phyloP scores from a whole-genome alignment of 2,888 invertebrate genomes.

The Hypsopygia costalis region DNA sequence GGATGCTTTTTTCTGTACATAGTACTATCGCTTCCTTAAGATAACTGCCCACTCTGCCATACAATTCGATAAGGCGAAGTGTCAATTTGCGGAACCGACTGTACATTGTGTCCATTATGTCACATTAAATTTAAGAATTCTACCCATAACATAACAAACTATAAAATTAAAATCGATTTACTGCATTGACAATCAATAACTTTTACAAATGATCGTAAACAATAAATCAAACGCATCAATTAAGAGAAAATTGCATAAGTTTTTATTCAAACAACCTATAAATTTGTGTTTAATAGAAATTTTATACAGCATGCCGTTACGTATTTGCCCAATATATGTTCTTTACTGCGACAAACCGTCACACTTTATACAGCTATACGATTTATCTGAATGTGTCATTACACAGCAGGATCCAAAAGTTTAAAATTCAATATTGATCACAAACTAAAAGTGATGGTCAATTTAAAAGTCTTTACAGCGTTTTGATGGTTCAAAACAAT shows the following conservation, averaged over 20 bases:
- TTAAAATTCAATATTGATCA: constrained; percentile 50
- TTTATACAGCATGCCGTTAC: constrained; percentile 38
- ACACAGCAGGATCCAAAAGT: constrained; percentile 52
- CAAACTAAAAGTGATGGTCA: constrained; percentile 40
- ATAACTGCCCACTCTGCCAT: too few species aligned
- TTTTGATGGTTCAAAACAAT: constrained; percentile 48
- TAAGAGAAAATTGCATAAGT: constrained; percentile 3
- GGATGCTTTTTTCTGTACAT: too few species aligned
- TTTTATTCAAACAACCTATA: constrained; percentile 21
- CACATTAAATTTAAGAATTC: too few species aligned
- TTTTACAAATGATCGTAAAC: background rate
- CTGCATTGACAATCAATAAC: background rate
- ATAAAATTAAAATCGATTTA: too few species aligned
- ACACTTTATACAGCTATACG: constrained; percentile 33
- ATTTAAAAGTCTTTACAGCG: constrained; percentile 48
- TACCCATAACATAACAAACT: too few species aligned
- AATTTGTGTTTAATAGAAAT: constrained; percentile 38
- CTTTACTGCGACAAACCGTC: constrained; percentile 56
- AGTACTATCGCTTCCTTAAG: too few species aligned
- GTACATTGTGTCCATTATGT: too few species aligned
- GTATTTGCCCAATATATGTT: constrained; percentile 44
- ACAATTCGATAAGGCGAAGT: too few species aligned
- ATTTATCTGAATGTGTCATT: constrained; percentile 37
- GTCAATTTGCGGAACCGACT: too few species aligned
- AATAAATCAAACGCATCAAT: background rate